These are phyloP conservation scores for Slavum lentiscoides DNA, from an alignment of 2,888 invertebrate species.

Conservation along the genomic window DNA sequence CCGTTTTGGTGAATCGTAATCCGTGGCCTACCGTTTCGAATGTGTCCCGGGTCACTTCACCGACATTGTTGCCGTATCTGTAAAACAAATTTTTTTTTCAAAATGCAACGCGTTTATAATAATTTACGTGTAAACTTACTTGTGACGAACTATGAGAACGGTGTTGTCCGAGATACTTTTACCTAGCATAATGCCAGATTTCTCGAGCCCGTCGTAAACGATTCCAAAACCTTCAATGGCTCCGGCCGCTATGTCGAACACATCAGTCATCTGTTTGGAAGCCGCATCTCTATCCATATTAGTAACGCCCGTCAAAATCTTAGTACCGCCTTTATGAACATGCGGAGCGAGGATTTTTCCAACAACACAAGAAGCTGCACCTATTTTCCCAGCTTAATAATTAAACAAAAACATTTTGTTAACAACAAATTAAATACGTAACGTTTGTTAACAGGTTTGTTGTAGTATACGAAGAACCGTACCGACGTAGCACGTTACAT, in stretches of 20 bases:
- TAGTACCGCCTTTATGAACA: constrained; percentile 68
- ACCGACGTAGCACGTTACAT: constrained; percentile 71
- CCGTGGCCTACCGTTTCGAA: constrained; percentile 71
- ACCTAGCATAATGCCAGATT: constrained; percentile 71
- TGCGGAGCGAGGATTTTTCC: constrained; percentile 72
- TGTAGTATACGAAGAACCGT: constrained; percentile 56
- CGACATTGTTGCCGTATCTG: constrained; percentile 73
- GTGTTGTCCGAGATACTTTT: constrained; percentile 71
- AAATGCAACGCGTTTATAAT: neutral
- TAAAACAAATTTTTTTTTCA: constrained; percentile 48
- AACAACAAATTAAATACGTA: neutral
- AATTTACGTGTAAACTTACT: constrained; percentile 62
- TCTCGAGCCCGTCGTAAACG: constrained; percentile 72
- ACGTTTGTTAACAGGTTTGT: neutral
- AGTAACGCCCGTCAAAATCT: constrained; percentile 65
- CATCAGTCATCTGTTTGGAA: constrained; percentile 65
- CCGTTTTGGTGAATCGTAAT: constrained; percentile 53
- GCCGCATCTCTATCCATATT: constrained; percentile 65
- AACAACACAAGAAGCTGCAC: constrained; percentile 69
- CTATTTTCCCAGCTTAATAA: constrained; percentile 65
- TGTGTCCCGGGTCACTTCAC: constrained; percentile 68
- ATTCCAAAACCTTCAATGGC: constrained; percentile 73
- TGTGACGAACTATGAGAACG: constrained; percentile 73
- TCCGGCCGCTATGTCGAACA: constrained; percentile 71
- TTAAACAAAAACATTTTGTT: constrained; percentile 51